Conservation (phyloP, 2,113 vertebrate species). For the Lota lota region DNA sequence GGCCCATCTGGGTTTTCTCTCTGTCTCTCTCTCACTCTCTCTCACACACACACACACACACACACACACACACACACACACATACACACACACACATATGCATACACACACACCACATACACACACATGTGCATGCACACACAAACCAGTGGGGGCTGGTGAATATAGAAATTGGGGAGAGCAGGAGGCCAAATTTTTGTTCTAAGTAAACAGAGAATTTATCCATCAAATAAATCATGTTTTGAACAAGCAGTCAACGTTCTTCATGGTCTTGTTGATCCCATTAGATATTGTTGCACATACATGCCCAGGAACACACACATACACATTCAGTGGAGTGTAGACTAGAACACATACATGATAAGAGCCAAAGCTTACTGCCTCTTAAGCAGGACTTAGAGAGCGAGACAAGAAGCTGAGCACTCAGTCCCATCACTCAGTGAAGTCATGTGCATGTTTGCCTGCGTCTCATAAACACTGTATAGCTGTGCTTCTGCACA, state of each 20-base stretch:
- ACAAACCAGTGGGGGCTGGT: too few species aligned
- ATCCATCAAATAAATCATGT: too few species aligned
- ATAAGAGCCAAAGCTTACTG: slow-evolving; percentile 50
- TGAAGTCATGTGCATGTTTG: slow-evolving; percentile 25
- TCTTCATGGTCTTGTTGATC: too few species aligned
- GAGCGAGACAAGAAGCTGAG: slow-evolving; percentile 33
- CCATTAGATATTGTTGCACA: too few species aligned
- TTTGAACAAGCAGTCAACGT: too few species aligned
- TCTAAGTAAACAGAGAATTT: too few species aligned
- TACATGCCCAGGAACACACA: slow-evolving; percentile 4
- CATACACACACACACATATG: slow-evolving; percentile 17
- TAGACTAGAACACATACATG: slow-evolving; percentile 17
- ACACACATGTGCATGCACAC: too few species aligned
- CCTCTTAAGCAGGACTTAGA: slow-evolving; percentile 35
- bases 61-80: slow-evolving; percentile 29
- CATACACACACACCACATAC: not conserved
- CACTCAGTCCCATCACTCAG: slow-evolving; percentile 27
- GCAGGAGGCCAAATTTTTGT: too few species aligned
- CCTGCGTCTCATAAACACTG: not conserved
- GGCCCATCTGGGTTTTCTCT: slow-evolving; percentile 55
- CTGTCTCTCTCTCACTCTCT: too few species aligned
- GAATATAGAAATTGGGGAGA: too few species aligned
- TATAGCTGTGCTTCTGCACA: slow-evolving; percentile 4
- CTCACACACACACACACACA: slow-evolving; percentile 4
- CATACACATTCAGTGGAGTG: slow-evolving; percentile 13